These are phyloP conservation scores for Nymphicus hollandicus DNA, from an alignment of 2,113 vertebrate genomes.

Conservation along the genomic window DNA sequence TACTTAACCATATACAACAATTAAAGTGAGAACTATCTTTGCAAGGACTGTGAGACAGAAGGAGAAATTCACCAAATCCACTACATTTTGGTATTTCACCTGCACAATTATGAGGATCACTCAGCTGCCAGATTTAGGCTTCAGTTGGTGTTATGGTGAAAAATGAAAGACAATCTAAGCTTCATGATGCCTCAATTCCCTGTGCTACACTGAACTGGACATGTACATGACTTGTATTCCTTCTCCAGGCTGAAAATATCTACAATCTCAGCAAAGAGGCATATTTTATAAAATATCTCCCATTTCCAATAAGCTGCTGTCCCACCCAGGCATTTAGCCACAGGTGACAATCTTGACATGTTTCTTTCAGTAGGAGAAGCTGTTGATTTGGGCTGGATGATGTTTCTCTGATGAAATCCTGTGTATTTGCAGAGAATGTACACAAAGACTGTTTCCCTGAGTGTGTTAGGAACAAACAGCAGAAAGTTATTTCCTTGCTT, in stretches of 20 bases:
- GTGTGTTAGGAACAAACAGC: neutral
- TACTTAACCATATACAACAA: neutral
- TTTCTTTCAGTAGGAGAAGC: neutral
- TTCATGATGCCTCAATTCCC: neutral
- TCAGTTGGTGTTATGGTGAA: neutral
- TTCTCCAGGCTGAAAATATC: neutral
- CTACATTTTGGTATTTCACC: neutral
- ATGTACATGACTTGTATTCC: neutral
- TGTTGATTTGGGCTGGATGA: neutral
- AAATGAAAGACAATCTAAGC: neutral
- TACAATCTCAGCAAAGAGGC: neutral
- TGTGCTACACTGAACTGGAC: neutral
- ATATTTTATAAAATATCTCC: neutral
- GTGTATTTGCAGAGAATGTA: neutral
- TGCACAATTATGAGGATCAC: neutral
- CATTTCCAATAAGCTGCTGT: neutral
- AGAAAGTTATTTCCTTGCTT: slow-evolving; percentile 1
- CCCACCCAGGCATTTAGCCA: neutral
- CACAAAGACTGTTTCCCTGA: neutral
- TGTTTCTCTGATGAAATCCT: neutral
- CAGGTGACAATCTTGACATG: rapidly evolving
- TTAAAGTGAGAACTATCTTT: neutral
- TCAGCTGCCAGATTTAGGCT: neutral
- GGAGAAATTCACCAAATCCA: neutral
- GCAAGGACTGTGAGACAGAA: neutral